Evolutionary conservation across 2,113 vertebrate genomes (phyloP).

Genomic region (Pomatostomus ruficeps): DNA sequence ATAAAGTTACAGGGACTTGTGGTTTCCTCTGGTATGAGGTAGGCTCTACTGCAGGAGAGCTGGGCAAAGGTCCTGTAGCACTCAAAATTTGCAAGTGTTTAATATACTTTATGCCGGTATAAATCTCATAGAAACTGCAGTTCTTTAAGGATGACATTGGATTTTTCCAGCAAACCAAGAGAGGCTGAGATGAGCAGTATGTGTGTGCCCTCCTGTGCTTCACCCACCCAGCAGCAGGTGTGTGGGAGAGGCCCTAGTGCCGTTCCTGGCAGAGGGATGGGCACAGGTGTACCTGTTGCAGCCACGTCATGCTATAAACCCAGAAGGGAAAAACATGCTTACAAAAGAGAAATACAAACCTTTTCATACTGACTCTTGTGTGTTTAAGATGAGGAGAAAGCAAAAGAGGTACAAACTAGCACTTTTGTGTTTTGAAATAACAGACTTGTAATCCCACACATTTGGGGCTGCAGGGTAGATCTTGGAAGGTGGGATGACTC

Average conservation of each 20-base stretch:
- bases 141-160: neutral
- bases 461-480: neutral
- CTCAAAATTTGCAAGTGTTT: neutral
- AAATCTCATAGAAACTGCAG: neutral
- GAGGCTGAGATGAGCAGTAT: neutral
- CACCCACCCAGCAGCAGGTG: rapidly evolving
- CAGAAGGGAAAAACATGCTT: neutral
- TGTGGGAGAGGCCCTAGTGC: neutral
- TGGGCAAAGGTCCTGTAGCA: neutral
- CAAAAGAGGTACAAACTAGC: neutral
- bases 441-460: rapidly evolving
- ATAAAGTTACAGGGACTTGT: neutral
- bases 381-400: neutral
- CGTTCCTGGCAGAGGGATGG: neutral
- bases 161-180: neutral
- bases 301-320: neutral
- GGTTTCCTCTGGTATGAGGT: neutral
- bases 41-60: neutral
- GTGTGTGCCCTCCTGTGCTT: neutral
- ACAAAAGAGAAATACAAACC: neutral
- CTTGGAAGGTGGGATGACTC: neutral
- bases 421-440: neutral
- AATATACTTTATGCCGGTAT: rapidly evolving
- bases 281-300: neutral
- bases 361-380: neutral